Evolutionary conservation across 2,113 vertebrate genomes (phyloP), one percentile per base, ranked within the genome.

Genomic region (Chaenocephalus aceratus): DNA sequence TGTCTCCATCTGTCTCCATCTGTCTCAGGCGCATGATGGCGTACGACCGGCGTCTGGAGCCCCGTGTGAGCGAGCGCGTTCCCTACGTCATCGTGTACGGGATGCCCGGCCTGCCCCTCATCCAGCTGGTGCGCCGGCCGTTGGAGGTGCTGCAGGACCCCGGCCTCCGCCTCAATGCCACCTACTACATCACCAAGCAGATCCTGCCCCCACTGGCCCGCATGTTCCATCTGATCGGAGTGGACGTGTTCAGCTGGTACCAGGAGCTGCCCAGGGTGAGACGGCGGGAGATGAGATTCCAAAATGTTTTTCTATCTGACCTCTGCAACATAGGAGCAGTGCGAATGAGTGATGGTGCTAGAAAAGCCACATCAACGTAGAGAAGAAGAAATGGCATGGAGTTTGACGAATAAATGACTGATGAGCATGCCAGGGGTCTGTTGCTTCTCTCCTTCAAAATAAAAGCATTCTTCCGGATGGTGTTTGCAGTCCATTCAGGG

Each of bases 151-250:
- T 99, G 49, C 97, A 97, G 91, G 97, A 99, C 79, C 91, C 96
- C 23, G 86, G 80, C 72, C 93, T 99, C 67, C 95, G 97, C 70
- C 94, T 98, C 87, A 99, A 99, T 6, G 93, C 97, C 63, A 95
- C 95, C 0, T 99, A 99, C 91, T 99, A 99, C 69, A 96, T 99
- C 84, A 97, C 95, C 92, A 99, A 99, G 88, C 98, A 99, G 81
- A 98, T 99, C 72, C 96, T 99, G 85, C 98, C 98, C 0, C 97
- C 98, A 0, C 93, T 99, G 63, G 96, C 95, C 16, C 95, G 98
- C 72, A 92, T 99, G 30, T 97, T 99, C 93, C 97, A 96, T 1
- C 96, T 99, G 23, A 97, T 99, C 44, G 98, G 98, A 8, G 97
- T 99, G 10, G 97, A 99, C 0, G 97, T 99, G 80, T 97, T 98